Conservation (phyloP, 2,888 invertebrate species). For the Aporophyla lueneburgensis region DNA sequence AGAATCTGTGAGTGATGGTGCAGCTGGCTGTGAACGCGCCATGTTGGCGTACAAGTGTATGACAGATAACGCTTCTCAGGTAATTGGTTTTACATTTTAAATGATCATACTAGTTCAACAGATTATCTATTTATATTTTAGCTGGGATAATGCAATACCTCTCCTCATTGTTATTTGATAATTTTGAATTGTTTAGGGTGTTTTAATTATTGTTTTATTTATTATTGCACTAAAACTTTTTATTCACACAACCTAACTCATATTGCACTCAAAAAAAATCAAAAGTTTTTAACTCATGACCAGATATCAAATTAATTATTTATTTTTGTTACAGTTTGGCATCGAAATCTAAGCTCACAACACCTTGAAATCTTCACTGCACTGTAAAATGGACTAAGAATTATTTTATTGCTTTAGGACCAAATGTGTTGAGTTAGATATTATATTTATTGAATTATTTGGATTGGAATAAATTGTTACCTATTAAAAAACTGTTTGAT, state of each 20-base stretch:
- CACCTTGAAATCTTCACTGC: neutral
- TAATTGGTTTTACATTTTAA: conserved; percentile 56
- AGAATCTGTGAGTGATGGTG: conserved; percentile 81
- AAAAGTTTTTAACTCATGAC: no score
- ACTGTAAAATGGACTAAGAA: neutral
- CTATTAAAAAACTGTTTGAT: neutral
- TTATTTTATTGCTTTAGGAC: conserved; percentile 3
- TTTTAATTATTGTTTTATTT: no score
- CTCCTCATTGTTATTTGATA: no score
- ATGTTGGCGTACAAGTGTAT: conserved; percentile 82
- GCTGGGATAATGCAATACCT: no score
- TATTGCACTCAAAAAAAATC: neutral
- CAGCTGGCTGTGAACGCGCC: conserved; percentile 85
- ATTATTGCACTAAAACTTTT: no score
- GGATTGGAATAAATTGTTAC: conserved; percentile 31
- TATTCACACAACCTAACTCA: no score
- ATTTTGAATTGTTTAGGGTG: no score
- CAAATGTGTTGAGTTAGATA: neutral
- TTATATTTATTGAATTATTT: neutral
- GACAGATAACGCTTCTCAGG: conserved; percentile 83
- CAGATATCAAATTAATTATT: neutral
- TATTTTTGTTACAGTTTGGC: conserved; percentile 79
- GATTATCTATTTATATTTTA: neutral
- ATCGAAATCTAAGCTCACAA: conserved; percentile 73
- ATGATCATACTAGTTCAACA: neutral